A percentile compares a stretch with the other conserved stretches of the same genome.
phyloP scores from a whole-genome alignment of 37 sponge, comb jelly and placozoan genomes.

The Amphimedon queenslandica region DNA sequence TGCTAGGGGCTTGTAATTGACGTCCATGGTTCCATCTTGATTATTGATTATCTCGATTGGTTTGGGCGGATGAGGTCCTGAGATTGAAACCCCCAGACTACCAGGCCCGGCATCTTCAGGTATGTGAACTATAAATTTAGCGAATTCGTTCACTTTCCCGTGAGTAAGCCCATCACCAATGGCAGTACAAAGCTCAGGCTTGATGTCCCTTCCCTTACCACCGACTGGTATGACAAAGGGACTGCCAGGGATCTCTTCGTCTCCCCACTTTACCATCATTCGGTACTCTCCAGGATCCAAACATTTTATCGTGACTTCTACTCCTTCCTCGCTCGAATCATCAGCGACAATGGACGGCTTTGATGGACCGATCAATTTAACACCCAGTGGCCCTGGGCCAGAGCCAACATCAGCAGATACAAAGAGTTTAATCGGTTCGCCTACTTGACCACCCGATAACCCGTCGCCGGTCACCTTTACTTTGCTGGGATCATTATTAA shows the following conservation, averaged over 20 bases:
- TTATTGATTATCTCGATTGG: slow-evolving; percentile 73
- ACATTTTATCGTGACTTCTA: slow-evolving; percentile 56
- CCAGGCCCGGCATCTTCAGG: slow-evolving; percentile 86
- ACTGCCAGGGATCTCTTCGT: slow-evolving; percentile 68
- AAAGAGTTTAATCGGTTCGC: slow-evolving; percentile 55
- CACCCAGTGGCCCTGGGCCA: slow-evolving; percentile 80
- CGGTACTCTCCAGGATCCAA: slow-evolving; percentile 83
- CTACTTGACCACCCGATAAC: slow-evolving; percentile 56
- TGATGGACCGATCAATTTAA: slow-evolving; percentile 76
- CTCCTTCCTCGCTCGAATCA: slow-evolving; percentile 64
- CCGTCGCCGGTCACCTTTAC: slow-evolving; percentile 65
- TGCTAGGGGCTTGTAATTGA: slow-evolving; percentile 68
- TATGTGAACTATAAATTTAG: slow-evolving; percentile 53
- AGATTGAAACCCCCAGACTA: slow-evolving; percentile 59
- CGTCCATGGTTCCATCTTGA: slow-evolving; percentile 70
- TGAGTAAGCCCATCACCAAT: slow-evolving; percentile 45
- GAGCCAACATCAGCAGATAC: slow-evolving; percentile 65
- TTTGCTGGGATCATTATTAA: slow-evolving; percentile 56
- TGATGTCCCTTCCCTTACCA: slow-evolving; percentile 58
- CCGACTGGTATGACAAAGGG: slow-evolving; percentile 52
- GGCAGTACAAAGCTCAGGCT: slow-evolving; percentile 70
- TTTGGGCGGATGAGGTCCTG: slow-evolving; percentile 79
- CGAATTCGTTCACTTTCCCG: slow-evolving; percentile 60
- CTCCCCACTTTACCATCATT: slow-evolving; percentile 75
- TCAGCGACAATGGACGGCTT: slow-evolving; percentile 81